Evolutionary conservation across 37 sponge, comb jelly and placozoan genomes (phyloP), one percentile per base, ranked within the genome.

Genomic region (Ianthella basta): DNA sequence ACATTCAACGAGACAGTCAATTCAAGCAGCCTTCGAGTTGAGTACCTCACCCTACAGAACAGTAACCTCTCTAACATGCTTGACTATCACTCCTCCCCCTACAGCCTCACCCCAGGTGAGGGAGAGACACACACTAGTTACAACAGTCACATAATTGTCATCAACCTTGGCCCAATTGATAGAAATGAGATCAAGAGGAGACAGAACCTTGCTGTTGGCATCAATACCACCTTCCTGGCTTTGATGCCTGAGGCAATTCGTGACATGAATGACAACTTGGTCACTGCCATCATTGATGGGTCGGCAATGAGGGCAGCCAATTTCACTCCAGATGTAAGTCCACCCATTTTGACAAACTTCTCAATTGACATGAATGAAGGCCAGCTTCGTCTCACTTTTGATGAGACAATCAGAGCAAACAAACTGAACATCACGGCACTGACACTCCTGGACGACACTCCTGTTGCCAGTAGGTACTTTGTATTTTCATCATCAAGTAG

Each of bases 1-100:
- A 91, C 91, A 0, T 96, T 96, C 81, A 93, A 94, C 56, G 97
- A 96, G 75, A 89, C 92, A 32, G 94, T 96, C n/a, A 85, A 94
- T 74, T 69, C 92, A 1, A 67, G 79, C 23, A 86, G 90, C 30
- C 86, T 96, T 0, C 81, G 81, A 36, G 97, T 93, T 21, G 60
- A 79, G n/a, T 79, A 88, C 34, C 75, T 96, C 24, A 63, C 85
- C 19, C 85, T 96, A 16, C 97, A 94, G 67, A 77, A 89, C 65
- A 75, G 41, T 56, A 33, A 60, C 38, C 59, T 27, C 14, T 87
- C 97, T 20, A 69, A 70, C 53, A 87, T 85, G 4, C 18, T 57
- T 27, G 72, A 81, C 61, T 96, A 96, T 57, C 97, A 94, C 85
- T 86, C 92, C 23, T 87, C 90, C 15, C 92, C 97, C 23, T 72